Percentiles rank a stretch among this genome's conserved stretches.
Evolutionary conservation across 2,113 vertebrate genomes (phyloP).

Genomic region (Albula glossodonta): DNA sequence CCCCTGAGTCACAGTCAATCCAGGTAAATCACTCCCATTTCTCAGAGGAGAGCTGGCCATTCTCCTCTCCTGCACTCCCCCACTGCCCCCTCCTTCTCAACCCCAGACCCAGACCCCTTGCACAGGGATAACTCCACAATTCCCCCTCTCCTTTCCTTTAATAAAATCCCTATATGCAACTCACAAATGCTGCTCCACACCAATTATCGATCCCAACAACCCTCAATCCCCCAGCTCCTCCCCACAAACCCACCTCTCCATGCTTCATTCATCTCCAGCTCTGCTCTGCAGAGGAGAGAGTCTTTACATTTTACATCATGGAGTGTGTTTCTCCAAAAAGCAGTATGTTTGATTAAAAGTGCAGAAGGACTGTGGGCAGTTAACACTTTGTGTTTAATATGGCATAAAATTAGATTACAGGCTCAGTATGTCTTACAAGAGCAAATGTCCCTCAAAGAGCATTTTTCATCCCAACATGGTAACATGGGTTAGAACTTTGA

Average conservation of each 20-base stretch:
- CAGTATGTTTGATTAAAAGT: no score
- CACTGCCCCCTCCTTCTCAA: no score
- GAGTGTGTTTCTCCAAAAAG: not conserved
- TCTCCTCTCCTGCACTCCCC: not conserved
- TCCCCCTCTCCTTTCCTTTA: not conserved
- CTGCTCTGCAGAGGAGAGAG: not conserved
- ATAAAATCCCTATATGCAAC: not conserved
- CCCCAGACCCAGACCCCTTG: no score
- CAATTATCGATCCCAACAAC: not conserved
- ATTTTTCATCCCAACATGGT: conserved; percentile 39
- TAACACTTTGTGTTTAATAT: not conserved
- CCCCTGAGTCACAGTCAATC: conserved; percentile 51
- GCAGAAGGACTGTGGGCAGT: not conserved
- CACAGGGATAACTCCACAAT: not conserved
- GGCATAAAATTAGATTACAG: not conserved
- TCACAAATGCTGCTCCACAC: not conserved
- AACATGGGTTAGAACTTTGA: conserved; percentile 21
- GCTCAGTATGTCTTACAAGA: no score
- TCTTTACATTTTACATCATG: not conserved
- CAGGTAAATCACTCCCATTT: conserved; percentile 52
- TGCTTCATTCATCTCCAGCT: no score
- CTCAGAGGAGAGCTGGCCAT: conserved; percentile 19
- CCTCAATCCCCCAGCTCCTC: not conserved
- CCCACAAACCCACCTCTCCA: not conserved
- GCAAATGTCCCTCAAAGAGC: not conserved